Percentiles rank a stretch among this genome's conserved stretches.
Conservation (phyloP, 1,140 invertebrate species). For the Drosophila setifemur region DNA sequence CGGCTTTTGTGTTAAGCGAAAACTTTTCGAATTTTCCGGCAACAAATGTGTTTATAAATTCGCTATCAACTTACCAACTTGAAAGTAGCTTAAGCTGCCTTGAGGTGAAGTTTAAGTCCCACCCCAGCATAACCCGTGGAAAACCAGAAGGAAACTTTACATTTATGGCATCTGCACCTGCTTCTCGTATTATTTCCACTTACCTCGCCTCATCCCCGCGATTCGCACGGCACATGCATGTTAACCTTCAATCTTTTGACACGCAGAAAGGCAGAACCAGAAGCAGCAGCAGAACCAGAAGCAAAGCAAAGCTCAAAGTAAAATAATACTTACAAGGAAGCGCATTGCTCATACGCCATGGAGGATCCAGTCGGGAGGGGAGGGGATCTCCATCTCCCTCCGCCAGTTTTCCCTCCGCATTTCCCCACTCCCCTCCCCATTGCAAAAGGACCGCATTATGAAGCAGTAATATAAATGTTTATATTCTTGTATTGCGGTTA, state of each 20-base stretch:
- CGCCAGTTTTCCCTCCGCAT: background rate
- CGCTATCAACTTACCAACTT: slow-evolving; percentile 43
- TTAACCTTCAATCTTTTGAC: slow-evolving; percentile 74
- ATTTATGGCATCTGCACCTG: slow-evolving; percentile 76
- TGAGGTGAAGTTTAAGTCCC: slow-evolving; percentile 32
- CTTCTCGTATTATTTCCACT: background rate
- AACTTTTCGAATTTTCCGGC: slow-evolving; percentile 18
- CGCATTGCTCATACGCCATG: slow-evolving; percentile 58
- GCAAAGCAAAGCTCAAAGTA: slow-evolving; percentile 54
- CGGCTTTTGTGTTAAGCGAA: slow-evolving; percentile 14
- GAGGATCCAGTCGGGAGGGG: slow-evolving; percentile 28
- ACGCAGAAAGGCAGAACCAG: slow-evolving; percentile 20
- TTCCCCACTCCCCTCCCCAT: background rate
- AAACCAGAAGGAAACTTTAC: slow-evolving; percentile 46
- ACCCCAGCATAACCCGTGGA: slow-evolving; percentile 2
- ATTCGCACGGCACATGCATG: slow-evolving; percentile 10
- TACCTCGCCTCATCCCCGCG: background rate
- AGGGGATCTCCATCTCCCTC: too few species aligned
- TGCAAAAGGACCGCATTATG: slow-evolving; percentile 59
- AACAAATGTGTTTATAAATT: slow-evolving; percentile 30
- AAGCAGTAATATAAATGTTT: slow-evolving; percentile 80
- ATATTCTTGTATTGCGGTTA: slow-evolving; percentile 81
- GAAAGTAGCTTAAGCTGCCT: slow-evolving; percentile 35
- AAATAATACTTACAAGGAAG: slow-evolving; percentile 50
- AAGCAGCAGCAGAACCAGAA: slow-evolving; percentile 16